Evolutionary conservation across 2,113 vertebrate species (phyloP), one percentile per base, ranked within the genome.

Genomic region (Opisthocomus hoazin): DNA sequence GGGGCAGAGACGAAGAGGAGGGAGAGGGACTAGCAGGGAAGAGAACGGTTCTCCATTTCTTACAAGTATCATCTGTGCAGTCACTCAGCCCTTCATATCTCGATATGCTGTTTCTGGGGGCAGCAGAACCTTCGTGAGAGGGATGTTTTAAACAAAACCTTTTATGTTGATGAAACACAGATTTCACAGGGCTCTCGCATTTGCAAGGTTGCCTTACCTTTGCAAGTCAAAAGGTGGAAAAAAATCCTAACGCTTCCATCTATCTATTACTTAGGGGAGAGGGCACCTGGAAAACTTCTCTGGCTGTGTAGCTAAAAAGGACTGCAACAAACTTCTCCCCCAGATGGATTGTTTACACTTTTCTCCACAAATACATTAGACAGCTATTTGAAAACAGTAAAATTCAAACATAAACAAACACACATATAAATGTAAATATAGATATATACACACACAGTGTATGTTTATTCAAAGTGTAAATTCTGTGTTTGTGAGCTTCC

Each of bases 401-500:
- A 54, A 71, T 39, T 77, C 68, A 71, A 92, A 94, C 51, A 90
- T 14, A 91, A 96, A 84, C 51, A 93, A 30, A 29, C 37, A 26
- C 79, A 75, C n/a, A 48, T 26, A 45, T 17, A 89, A 75, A 74
- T 17, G 58, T 43, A 92, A 54, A 92, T 50, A 56, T 34, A 71
- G 11, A 58, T 3, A 70, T 1, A 51, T 5, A 61, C 3, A 51
- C 34, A 36, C 5, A 12, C 2, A 5, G 51, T 81, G 78, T 90
- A 20, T 89, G 63, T 84, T 97, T 97, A 86, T 81, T 80, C 68
- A 92, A 37, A 69, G 54, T 78, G 45, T 46, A 89, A 81, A 70
- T 84, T 50, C 77, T 45, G 78, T 43, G 48, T 91, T 63, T 90
- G 69, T 36, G 82, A 56, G 78, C 77, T 84, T 50, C 36, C 74